phyloP scores from a whole-genome alignment of 2,888 invertebrate genomes.

The Tortricodes alternella region DNA sequence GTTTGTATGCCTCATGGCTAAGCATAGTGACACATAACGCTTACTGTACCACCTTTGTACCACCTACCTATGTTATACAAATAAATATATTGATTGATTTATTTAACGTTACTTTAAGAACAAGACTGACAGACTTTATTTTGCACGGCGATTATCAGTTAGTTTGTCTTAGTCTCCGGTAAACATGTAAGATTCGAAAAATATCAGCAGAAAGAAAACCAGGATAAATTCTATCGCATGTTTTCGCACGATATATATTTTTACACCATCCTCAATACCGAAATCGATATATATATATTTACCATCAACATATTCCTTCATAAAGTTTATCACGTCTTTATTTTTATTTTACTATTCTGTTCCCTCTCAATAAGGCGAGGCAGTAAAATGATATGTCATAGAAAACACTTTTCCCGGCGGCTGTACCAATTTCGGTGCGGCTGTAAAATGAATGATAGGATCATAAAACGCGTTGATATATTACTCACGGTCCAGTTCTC shows the following conservation, averaged over 20 bases:
- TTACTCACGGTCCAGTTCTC: slow-evolving; percentile 29
- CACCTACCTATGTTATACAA: too few relatives aligned
- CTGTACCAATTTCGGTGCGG: slow-evolving; percentile 44
- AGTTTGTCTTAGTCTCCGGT: too few relatives aligned
- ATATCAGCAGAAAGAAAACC: background rate
- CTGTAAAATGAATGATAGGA: slow-evolving; percentile 52
- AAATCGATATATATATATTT: background rate
- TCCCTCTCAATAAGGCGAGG: slow-evolving; percentile 7
- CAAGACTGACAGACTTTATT: too few relatives aligned
- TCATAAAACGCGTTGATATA: slow-evolving; percentile 42
- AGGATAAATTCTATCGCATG: background rate
- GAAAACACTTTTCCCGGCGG: slow-evolving; percentile 33
- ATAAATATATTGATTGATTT: too few relatives aligned
- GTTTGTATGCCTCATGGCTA: too few relatives aligned
- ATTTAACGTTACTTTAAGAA: too few relatives aligned
- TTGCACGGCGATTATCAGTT: too few relatives aligned
- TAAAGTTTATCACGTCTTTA: slow-evolving; percentile 14
- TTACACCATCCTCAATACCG: background rate
- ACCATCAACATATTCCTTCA: background rate
- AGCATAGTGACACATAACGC: too few relatives aligned
- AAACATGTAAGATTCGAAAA: too few relatives aligned
- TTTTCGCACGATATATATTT: too few relatives aligned
- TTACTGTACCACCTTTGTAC: too few relatives aligned
- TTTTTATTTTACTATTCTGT: slow-evolving; percentile 9
- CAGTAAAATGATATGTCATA: slow-evolving; percentile 20